A percentile compares a stretch with the other conserved stretches of the same genome.
These are phyloP conservation scores for Scaptomyza caliginosa DNA, from an alignment of 2,888 invertebrate species.

Conservation along the genomic window DNA sequence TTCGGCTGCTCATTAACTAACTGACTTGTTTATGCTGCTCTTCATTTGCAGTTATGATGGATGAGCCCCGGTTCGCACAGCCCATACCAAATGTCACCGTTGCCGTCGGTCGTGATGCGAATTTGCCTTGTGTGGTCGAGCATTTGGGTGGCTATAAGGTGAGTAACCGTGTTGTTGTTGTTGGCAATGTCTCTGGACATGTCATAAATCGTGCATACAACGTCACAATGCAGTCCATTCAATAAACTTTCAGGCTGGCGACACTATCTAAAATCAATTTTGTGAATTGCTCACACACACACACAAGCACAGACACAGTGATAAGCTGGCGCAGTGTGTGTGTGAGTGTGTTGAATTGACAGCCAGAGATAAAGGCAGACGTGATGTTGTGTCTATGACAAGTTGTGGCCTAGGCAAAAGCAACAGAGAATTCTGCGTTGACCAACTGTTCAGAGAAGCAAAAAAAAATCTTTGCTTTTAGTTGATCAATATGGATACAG, in stretches of 20 bases:
- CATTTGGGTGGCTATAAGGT: slow-evolving; percentile 96
- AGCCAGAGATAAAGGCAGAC: slow-evolving; percentile 34
- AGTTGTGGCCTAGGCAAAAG: slow-evolving; percentile 38
- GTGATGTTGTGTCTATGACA: slow-evolving; percentile 38
- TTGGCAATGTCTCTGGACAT: background rate
- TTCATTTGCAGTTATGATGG: slow-evolving; percentile 89
- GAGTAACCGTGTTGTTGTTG: slow-evolving; percentile 63
- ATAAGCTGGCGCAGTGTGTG: slow-evolving; percentile 2
- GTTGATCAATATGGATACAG: background rate
- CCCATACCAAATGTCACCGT: slow-evolving; percentile 96
- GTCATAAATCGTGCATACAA: slow-evolving; percentile 62
- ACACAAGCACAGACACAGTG: background rate
- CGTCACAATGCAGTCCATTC: slow-evolving; percentile 14
- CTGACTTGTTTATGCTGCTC: slow-evolving; percentile 42
- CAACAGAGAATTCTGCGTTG: background rate
- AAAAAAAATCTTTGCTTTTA: slow-evolving; percentile 1
- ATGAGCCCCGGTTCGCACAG: slow-evolving; percentile 94
- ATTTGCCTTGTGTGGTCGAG: slow-evolving; percentile 94
- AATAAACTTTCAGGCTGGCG: slow-evolving; percentile 51
- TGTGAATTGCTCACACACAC: slow-evolving; percentile 51
- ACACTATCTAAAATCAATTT: slow-evolving; percentile 75
- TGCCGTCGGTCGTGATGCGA: slow-evolving; percentile 94
- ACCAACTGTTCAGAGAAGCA: background rate
- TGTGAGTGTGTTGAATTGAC: slow-evolving; percentile 36
- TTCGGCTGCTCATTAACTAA: slow-evolving; percentile 64